Conservation (phyloP, 2,888 invertebrate species). For the Odontomyia ornata region DNA sequence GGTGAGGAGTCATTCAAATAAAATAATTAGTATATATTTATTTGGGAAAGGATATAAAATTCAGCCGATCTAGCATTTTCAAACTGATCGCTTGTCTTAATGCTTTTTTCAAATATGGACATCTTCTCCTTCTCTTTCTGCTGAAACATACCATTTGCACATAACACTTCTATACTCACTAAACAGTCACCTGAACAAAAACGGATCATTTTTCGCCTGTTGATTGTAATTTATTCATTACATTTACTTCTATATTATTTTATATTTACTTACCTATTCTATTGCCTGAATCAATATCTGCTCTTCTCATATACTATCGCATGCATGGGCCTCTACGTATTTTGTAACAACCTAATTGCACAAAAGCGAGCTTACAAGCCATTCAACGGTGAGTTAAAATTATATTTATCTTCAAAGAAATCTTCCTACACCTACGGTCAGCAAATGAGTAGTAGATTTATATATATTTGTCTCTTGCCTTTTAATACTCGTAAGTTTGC, state of each 20-base stretch:
- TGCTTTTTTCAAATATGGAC: slow-evolving; percentile 17
- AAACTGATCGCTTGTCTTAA: slow-evolving; percentile 24
- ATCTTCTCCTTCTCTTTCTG: slow-evolving; percentile 15
- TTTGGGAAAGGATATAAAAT: slow-evolving; percentile 21
- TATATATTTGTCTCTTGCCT: background rate
- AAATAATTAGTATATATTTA: background rate
- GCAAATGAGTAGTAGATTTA: background rate
- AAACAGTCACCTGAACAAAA: background rate
- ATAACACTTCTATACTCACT: background rate
- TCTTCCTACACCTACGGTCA: background rate
- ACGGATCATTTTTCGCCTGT: background rate
- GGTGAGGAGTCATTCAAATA: slow-evolving; percentile 72
- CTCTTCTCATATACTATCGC: slow-evolving; percentile 16
- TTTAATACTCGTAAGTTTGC: background rate
- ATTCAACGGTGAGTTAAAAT: slow-evolving; percentile 45
- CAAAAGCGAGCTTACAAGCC: slow-evolving; percentile 33
- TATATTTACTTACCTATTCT: slow-evolving; percentile 3
- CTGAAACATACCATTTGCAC: background rate
- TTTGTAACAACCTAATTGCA: background rate
- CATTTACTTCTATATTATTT: slow-evolving; percentile 1
- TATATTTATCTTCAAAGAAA: background rate
- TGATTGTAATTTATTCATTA: background rate
- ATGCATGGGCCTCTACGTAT: slow-evolving; percentile 17
- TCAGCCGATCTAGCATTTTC: slow-evolving; percentile 3
- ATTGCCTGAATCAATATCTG: background rate